Evolutionary conservation across 2,888 invertebrate species (phyloP).

Genomic region (Ichneumoninae sp.): DNA sequence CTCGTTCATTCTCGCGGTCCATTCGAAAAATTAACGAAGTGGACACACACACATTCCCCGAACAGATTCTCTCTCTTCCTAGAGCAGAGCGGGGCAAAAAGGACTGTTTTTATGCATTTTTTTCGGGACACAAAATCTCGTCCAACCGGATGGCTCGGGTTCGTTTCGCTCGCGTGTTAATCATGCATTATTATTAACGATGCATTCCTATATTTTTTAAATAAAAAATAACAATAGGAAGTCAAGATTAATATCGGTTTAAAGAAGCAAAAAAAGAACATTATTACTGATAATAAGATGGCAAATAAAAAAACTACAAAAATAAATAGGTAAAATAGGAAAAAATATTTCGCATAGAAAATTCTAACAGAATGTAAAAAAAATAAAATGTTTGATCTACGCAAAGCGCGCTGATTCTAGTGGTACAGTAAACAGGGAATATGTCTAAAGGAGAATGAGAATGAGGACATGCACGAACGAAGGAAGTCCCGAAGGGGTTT

Average conservation of each 20-base stretch:
- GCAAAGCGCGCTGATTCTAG: not conserved
- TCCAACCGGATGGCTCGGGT: not conserved
- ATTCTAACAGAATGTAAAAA: too few species aligned
- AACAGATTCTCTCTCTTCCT: not conserved
- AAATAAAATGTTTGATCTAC: not conserved
- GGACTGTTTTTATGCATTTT: not conserved
- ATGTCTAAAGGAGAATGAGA: slow-evolving; percentile 27
- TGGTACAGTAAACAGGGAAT: not conserved
- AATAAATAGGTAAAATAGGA: too few species aligned
- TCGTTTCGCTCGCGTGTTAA: not conserved
- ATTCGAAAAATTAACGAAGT: not conserved
- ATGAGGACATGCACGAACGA: slow-evolving; percentile 50
- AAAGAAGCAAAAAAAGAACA: not conserved
- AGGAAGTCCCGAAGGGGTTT: slow-evolving; percentile 46
- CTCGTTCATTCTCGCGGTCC: not conserved
- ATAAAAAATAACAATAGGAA: not conserved
- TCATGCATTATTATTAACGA: too few species aligned
- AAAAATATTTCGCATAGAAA: too few species aligned
- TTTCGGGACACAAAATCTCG: not conserved
- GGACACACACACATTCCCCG: not conserved
- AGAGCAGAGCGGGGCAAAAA: not conserved
- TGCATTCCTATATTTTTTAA: not conserved
- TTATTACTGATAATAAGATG: too few species aligned
- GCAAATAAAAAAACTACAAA: too few species aligned
- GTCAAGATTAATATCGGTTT: not conserved